A percentile compares a stretch with the other conserved stretches of the same genome.
Evolutionary conservation across 30 jellyfish, hydroid and myxozoan species (phyloP).

Genomic region (Morbakka virulenta): DNA sequence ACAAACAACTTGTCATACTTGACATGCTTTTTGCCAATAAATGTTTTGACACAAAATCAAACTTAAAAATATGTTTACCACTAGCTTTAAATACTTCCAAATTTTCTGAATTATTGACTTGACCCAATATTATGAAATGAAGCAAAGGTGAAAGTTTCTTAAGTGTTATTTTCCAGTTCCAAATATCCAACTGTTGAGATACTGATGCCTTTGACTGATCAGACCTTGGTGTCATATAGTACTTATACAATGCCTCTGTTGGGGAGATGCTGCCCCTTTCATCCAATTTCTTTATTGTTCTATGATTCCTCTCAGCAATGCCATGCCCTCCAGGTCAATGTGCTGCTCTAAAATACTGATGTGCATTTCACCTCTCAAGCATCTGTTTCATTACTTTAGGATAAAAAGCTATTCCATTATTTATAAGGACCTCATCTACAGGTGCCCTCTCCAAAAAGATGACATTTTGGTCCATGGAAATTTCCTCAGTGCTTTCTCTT

Average conservation of each 20-base stretch:
- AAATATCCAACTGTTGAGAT: no score
- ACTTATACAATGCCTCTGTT: neutral
- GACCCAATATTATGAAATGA: no score
- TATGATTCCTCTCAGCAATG: constrained; percentile 12
- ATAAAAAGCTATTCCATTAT: neutral
- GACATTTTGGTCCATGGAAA: neutral
- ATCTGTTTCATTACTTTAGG: neutral
- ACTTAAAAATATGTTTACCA: no score
- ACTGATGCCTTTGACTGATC: no score
- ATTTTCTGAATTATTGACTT: no score
- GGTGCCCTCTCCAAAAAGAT: constrained; percentile 26
- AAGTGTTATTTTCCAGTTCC: no score
- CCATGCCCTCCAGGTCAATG: constrained; percentile 22
- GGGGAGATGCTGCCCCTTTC: constrained; percentile 1
- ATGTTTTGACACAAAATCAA: no score
- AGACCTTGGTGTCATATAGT: constrained; percentile 16
- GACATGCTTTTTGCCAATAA: no score
- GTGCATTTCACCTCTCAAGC: neutral
- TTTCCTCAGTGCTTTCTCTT: constrained; percentile 12
- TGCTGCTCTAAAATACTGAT: neutral
- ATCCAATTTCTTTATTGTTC: constrained; percentile 8
- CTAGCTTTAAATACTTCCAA: no score
- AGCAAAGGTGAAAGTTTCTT: no score
- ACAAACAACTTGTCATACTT: no score
- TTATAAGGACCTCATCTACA: constrained; percentile 13